Evolutionary conservation across 2,113 vertebrate species (phyloP), one percentile per base, ranked within the genome.

Genomic region (Labeo catla): DNA sequence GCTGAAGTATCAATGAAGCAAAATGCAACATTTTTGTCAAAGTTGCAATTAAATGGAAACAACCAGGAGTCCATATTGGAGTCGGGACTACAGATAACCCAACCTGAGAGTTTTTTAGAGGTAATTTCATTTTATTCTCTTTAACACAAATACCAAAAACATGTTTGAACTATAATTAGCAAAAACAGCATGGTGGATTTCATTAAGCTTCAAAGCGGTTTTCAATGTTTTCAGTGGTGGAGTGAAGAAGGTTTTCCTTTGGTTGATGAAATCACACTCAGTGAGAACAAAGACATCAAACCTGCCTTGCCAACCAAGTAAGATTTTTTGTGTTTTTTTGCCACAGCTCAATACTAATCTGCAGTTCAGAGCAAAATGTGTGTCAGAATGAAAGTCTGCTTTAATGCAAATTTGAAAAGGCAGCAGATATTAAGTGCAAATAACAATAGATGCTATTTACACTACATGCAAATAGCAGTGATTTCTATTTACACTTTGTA

Each of bases 191-290:
- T 65, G 63, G 63, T 65, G 23, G 23, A 52, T 52, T 52, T 76
- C n/a, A 52, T 52, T 4, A 76, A 28, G 4, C n/a, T 8, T 28
- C 39, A 47, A 73, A 45, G 0, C n/a, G 3, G n/a, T 34, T 76
- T 76, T 15, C 49, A 52, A 15, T 84, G 4, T 6, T 28, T 68
- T 43, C 79, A 89, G 88, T 89, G 72, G 81, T 92, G 91, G 90
- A 79, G 74, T 59, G 85, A 91, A 21, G 34, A 21, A 23, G 86
- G 87, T 13, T 49, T 36, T 4, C 12, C 66, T 10, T 8, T 76
- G 11, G 12, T 57, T 4, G 13, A 81, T 15, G 8, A 59, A 16
- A 36, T 57, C 10, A 23, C 2, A n/a, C 23, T 0, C 23, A 23
- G 43, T 19, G 5, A 61, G 39, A 36, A 50, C 34, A 59, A 43